Evolutionary conservation across 1,140 invertebrate species (phyloP), one percentile per base, ranked within the genome.

Genomic region (Drosophila orosa): DNA sequence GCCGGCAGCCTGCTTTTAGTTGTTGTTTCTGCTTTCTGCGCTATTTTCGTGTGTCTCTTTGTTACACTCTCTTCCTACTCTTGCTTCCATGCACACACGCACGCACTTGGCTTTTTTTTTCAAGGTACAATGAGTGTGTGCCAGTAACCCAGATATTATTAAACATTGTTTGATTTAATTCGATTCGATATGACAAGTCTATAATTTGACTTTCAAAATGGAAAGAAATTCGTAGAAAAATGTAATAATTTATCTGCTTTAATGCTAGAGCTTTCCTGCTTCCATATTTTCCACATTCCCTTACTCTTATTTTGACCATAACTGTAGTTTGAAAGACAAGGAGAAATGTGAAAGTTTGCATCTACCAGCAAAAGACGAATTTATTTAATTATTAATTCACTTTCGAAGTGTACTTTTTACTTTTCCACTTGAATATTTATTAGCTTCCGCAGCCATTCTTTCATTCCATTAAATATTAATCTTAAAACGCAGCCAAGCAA

Each of bases 331-430:
- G 19, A 45, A 56, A 19, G 2, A 15, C 4, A 50, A 67, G n/a
- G n/a, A 52, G 25, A 74, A 81, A 82, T 87, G 83, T 87, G 82
- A 87, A 86, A 87, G 82, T 87, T 86, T 73, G 50, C 13, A 56
- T 57, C 22, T 73, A 17, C 60, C 45, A 68, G 44, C 47, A 31
- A 69, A 58, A 74, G 19, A 55, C 25, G n/a, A 54, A 47, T 48
- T 58, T 5, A 40, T 39, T 71, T 39, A 8, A 44, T 54, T 66
- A 42, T 44, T 68, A 42, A 50, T 73, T 73, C 24, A 73, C 40
- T 73, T 56, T 73, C 31, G 2, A 60, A 72, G 31, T 22, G 50
- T 52, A 60, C 55, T 45, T 56, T 5, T 55, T 50, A 37, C 56
- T 61, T 63, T 56, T 48, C 31, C 22, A 39, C 22, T 42, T 35